Evolutionary conservation across 2,888 invertebrate genomes (phyloP), one percentile per base, ranked within the genome.

Genomic region (Hedychridium roseum): DNA sequence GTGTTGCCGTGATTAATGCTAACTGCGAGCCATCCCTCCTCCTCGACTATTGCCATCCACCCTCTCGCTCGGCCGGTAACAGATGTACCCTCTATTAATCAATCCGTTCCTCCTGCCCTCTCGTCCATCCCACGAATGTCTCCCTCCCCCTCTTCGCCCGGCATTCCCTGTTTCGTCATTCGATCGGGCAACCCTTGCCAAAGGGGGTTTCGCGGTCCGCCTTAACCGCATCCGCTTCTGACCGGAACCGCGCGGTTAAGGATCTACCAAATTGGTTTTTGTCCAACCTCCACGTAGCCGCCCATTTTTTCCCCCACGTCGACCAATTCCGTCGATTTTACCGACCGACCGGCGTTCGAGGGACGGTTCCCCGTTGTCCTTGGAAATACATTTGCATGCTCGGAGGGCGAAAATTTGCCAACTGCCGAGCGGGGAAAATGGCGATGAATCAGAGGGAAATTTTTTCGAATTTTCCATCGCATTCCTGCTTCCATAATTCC

Each of bases 1-100:
- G 73, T 73, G 74, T 73, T 74, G 71, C 70, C 64, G 73, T 76
- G 76, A 76, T 76, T 76, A 76, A 76, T 76, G 75, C 73, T 73
- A 75, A 74, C 75, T 74, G 71, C 71, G 58, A 61, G 64, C 59
- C 61, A 63, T 70, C 68, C 66, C 64, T 59, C 59, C 71, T 70
- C 59, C 67, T 64, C 64, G 57, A 64, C 73, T 69, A 71, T 71
- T 70, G 68, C 68, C 67, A 66, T 70, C 69, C 71, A 71, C 71
- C 71, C 71, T 69, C 69, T 60, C 68, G 55, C 65, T 64, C 67
- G 59, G n/a, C 64, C 69, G 69, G 73, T 74, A 76, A 76, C 75
- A 74, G 76, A 74, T 76, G 76, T 76, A 75, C 75, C 71, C 73
- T 70, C 73, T 73, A 76, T 76, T 76, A 76, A 76, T 76, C 76